These are phyloP conservation scores for Corvus hawaiiensis DNA, from an alignment of 2,113 vertebrate genomes.

Conservation along the genomic window DNA sequence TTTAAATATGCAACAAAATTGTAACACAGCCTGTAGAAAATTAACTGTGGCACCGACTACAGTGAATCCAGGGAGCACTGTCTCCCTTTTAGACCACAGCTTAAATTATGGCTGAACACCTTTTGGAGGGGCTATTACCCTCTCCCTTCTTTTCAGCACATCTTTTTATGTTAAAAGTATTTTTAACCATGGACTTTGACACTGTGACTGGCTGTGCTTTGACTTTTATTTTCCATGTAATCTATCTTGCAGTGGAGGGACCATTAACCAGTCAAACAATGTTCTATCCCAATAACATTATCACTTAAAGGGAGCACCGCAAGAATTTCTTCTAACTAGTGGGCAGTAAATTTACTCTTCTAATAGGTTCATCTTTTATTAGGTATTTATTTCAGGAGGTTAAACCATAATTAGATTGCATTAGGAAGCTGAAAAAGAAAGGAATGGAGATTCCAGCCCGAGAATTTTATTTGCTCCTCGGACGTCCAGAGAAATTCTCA, in stretches of 20 bases:
- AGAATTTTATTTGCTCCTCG: slow-evolving; percentile 53
- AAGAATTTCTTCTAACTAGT: slow-evolving; percentile 59
- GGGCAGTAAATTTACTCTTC: slow-evolving; percentile 70
- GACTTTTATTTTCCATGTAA: slow-evolving; percentile 63
- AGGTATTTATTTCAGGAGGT: slow-evolving; percentile 76
- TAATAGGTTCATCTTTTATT: slow-evolving; percentile 78
- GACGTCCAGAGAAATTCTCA: slow-evolving; percentile 60
- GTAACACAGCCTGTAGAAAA: not conserved
- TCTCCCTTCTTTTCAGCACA: slow-evolving; percentile 3
- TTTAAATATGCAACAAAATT: not conserved
- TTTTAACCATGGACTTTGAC: slow-evolving; percentile 47
- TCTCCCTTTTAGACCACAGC: not conserved
- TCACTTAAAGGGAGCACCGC: slow-evolving; percentile 29
- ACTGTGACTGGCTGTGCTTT: not conserved
- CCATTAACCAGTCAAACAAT: slow-evolving; percentile 67
- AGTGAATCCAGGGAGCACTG: not conserved
- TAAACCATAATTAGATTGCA: slow-evolving; percentile 72
- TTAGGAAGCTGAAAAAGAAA: slow-evolving; percentile 37
- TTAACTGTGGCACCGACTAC: not conserved
- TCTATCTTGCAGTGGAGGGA: slow-evolving; percentile 60
- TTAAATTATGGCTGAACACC: not conserved
- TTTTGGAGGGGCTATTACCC: not conserved
- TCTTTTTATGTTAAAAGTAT: slow-evolving; percentile 34
- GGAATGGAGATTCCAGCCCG: slow-evolving; percentile 52
- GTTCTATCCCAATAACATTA: slow-evolving; percentile 59